Base-by-base conservation (phyloP, 1,140 invertebrate species). In the Cylas formicarius region DNA sequence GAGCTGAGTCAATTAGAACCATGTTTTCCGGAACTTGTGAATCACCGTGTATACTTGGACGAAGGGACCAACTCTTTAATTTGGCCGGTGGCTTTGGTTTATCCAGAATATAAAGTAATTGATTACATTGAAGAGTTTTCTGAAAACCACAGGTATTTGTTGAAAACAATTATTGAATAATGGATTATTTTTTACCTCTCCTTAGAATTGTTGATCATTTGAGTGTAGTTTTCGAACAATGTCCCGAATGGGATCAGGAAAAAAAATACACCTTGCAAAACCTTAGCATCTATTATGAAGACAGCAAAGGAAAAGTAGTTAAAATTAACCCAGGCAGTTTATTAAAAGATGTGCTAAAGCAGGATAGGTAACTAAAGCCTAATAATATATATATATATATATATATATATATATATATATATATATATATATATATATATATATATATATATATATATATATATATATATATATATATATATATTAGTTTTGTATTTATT, bases 61-160 rank as follows among this genome's bases (percentile, higher is more conserved):
- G 67, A 72, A n/a, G 54, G 71, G 13, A 66, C 71, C 55, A 60
- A 42, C 32, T 20, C 72, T 50, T 70, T 90, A 42, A 60, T 84
- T 50, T 90, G 84, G 90, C 87, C 92, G 27, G 76, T 86, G 34
- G 67, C 86, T 24, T 80, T 94, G 55, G 67, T 87, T 11, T 94
- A 92, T 67, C 89, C 90, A 3, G 86, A 92, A 68, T 77, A 75
- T 53, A 64, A 72, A 39, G 74, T 78, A 36, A 79, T 77, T 42
- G 84, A 88, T 62, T 81, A 85, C 55, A 73, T 86, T 43, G 73
- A 84, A 62, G 68, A 76, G 47, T 84, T 90, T 53, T 67, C 76
- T 42, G 87, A 91, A 70, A 72, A 79, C 46, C 67, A 69, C n/a
- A 73, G 67, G 77, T 86, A 71, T 69, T 66, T 67, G 13, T 19